A percentile compares a stretch with the other conserved stretches of the same genome.
These are phyloP conservation scores for Mesorhabditis belari DNA, from an alignment of 2,888 invertebrate genomes.

Conservation along the genomic window DNA sequence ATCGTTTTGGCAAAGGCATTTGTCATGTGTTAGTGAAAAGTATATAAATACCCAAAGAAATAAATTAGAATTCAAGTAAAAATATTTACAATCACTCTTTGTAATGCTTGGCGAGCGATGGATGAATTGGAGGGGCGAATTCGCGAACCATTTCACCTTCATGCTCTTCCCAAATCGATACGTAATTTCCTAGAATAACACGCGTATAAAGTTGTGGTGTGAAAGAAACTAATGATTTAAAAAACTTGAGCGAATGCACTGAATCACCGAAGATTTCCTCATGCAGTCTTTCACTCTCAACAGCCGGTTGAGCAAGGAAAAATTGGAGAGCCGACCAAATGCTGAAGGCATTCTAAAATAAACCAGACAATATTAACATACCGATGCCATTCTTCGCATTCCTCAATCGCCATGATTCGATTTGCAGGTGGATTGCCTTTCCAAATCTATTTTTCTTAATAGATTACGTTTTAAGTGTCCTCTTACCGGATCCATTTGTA, in stretches of 20 bases:
- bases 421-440: conserved; percentile 74
- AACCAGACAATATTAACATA: too few species aligned
- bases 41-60: too few species aligned
- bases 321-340: neutral
- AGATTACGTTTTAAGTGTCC: neutral
- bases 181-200: neutral
- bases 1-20: too few species aligned
- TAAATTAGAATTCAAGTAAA: too few species aligned
- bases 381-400: conserved; percentile 93
- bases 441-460: conserved; percentile 63
- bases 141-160: neutral
- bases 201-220: too few species aligned
- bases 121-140: neutral
- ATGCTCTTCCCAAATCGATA: neutral
- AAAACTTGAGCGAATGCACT: conserved; percentile 78
- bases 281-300: too few species aligned
- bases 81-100: too few species aligned
- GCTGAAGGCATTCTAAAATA: too few species aligned
- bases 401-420: conserved; percentile 89
- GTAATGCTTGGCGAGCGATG: neutral
- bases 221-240: too few species aligned
- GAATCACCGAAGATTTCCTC: conserved; percentile 98
- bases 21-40: too few species aligned
- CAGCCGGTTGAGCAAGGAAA: too few species aligned
- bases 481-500: conserved; percentile 21